Evolutionary conservation across 2,888 invertebrate species (phyloP).

Genomic region (Periphyllus acericola): DNA sequence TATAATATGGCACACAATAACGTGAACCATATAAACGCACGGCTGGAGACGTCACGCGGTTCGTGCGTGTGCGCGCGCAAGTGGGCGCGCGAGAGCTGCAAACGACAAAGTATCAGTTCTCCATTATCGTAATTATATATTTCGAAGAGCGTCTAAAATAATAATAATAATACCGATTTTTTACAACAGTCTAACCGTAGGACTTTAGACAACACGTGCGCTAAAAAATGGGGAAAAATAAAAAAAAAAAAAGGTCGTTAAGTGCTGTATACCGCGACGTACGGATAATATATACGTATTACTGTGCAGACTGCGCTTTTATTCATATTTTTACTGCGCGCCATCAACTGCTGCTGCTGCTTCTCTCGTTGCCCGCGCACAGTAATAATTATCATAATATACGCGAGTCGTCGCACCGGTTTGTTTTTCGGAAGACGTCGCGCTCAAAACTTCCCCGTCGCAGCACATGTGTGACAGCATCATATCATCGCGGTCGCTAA

Average conservation of each 20-base stretch:
- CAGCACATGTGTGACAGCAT: slow-evolving; percentile 36
- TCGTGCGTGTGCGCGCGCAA: neutral
- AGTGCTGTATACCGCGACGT: slow-evolving; percentile 18
- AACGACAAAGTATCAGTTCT: neutral
- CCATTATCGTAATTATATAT: neutral
- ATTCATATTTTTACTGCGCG: slow-evolving; percentile 13
- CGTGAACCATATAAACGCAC: neutral
- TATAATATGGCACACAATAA: neutral
- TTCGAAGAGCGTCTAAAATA: neutral
- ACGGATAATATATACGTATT: neutral
- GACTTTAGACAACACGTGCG: slow-evolving; percentile 43
- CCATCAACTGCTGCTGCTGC: neutral
- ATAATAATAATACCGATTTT: neutral
- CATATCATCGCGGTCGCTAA: slow-evolving; percentile 56
- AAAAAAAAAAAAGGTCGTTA: slow-evolving; percentile 19
- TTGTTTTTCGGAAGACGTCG: slow-evolving; percentile 17
- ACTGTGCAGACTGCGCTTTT: neutral
- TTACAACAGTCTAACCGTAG: slow-evolving; percentile 7
- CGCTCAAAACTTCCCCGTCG: slow-evolving; percentile 33
- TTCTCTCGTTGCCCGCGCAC: no score
- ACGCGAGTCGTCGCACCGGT: neutral
- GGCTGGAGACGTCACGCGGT: neutral
- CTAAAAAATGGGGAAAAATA: neutral
- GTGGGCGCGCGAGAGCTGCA: neutral
- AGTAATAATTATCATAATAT: neutral